Conservation (phyloP, 1,140 invertebrate genomes). For the Littorina saxatilis region DNA sequence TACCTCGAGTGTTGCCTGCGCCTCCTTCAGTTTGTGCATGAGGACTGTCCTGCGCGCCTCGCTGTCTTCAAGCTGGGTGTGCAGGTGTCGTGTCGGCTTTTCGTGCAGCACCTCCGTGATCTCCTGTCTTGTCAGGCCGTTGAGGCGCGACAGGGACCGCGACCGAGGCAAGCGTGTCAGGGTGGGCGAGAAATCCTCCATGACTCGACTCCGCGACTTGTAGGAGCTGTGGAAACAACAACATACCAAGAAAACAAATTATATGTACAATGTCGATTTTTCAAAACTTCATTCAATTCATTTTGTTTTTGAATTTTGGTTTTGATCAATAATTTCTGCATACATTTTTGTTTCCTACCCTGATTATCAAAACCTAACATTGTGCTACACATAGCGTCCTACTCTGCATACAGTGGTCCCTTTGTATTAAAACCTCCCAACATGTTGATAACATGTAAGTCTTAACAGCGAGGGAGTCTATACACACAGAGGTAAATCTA, state of each 20-base stretch:
- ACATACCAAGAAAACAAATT: neutral
- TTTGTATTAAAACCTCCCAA: too few species aligned
- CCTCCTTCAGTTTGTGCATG: slow-evolving; percentile 71
- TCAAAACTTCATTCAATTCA: too few species aligned
- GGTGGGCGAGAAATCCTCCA: slow-evolving; percentile 48
- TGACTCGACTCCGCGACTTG: slow-evolving; percentile 45
- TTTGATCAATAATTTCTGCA: too few species aligned
- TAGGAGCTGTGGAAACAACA: slow-evolving; percentile 53
- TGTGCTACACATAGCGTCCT: too few species aligned
- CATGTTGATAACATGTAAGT: too few species aligned
- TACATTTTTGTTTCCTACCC: too few species aligned
- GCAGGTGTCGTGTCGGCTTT: slow-evolving; percentile 52
- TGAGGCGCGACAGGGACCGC: slow-evolving; percentile 59
- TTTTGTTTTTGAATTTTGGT: too few species aligned
- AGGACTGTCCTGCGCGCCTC: slow-evolving; percentile 64
- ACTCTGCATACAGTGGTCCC: too few species aligned
- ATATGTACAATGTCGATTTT: neutral
- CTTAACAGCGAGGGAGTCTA: too few species aligned
- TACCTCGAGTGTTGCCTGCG: slow-evolving; percentile 70
- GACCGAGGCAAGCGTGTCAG: slow-evolving; percentile 53
- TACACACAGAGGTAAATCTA: too few species aligned
- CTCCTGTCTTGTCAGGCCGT: slow-evolving; percentile 47
- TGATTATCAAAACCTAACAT: too few species aligned
- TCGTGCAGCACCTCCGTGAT: slow-evolving; percentile 38
- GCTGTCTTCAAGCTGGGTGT: slow-evolving; percentile 65